These are phyloP conservation scores for Mellivora capensis DNA, from an alignment of 2,113 vertebrate species.

Conservation along the genomic window DNA sequence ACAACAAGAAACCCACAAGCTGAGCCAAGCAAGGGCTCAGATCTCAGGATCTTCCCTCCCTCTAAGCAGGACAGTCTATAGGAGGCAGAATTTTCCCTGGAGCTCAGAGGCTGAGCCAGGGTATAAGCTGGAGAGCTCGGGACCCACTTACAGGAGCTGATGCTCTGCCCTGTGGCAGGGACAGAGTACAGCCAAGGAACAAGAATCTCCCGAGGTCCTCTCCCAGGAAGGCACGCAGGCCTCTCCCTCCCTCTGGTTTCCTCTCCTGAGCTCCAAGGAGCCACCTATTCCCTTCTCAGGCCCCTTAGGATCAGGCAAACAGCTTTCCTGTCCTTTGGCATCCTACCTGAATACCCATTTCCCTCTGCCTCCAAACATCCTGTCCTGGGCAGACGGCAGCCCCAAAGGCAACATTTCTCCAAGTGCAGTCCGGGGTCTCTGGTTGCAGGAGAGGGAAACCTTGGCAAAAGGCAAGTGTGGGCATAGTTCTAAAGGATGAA, in stretches of 20 bases:
- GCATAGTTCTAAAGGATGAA: neutral
- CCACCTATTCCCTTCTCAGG: neutral
- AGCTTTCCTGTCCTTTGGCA: neutral
- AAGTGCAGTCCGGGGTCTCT: neutral
- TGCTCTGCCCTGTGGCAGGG: rapidly evolving
- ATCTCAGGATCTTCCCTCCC: neutral
- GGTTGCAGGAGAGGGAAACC: neutral
- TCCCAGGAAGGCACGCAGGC: neutral
- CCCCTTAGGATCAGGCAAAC: neutral
- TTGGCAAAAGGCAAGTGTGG: neutral
- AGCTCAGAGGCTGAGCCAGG: neutral
- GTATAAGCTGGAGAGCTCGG: neutral
- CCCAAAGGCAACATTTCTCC: neutral
- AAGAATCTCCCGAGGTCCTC: neutral
- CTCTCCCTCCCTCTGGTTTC: neutral
- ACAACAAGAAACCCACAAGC: neutral
- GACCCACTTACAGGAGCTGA: too few species aligned
- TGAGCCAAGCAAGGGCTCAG: neutral
- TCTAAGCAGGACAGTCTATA: neutral
- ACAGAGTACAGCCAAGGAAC: neutral
- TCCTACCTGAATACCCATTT: neutral
- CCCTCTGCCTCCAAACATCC: neutral
- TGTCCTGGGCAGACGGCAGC: neutral
- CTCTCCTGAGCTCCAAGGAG: neutral
- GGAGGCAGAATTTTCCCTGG: neutral